Conservation (phyloP, 53 echinoderm and acorn worm species). For the Crossaster papposus region DNA sequence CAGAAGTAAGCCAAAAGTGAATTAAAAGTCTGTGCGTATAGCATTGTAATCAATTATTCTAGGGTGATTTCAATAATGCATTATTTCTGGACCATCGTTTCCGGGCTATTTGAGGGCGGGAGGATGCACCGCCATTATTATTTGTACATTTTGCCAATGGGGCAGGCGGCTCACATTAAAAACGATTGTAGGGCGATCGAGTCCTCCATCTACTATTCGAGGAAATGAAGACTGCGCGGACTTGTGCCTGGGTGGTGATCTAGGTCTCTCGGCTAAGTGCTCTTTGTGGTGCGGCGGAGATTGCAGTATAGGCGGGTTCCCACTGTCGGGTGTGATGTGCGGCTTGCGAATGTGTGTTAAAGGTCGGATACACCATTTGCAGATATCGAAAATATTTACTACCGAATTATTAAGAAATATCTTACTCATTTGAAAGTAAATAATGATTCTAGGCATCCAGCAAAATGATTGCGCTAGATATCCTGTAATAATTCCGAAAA, state of each 20-base stretch:
- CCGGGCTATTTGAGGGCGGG: not conserved
- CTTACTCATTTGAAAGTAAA: no score
- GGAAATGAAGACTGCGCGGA: conserved; percentile 23
- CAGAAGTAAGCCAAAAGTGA: not conserved
- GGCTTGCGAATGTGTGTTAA: not conserved
- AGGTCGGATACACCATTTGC: no score
- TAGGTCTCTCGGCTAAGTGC: conserved; percentile 3
- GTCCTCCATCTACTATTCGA: conserved; percentile 9
- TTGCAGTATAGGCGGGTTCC: no score
- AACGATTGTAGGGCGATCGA: not conserved
- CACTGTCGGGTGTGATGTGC: not conserved
- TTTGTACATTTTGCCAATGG: not conserved
- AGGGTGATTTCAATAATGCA: conserved; percentile 29
- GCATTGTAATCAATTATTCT: conserved; percentile 22
- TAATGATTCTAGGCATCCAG: no score
- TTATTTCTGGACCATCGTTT: conserved; percentile 7
- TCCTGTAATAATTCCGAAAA: no score
- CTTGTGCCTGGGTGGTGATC: not conserved
- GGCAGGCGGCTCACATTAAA: conserved; percentile 11
- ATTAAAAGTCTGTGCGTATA: conserved; percentile 6
- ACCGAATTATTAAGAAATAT: no score
- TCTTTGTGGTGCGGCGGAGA: conserved; percentile 1
- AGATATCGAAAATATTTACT: no score
- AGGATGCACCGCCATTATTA: conserved; percentile 10
- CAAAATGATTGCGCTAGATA: no score